phyloP scores from a whole-genome alignment of 2,797 vertebrate species.

The Anisognathus igniventris region DNA sequence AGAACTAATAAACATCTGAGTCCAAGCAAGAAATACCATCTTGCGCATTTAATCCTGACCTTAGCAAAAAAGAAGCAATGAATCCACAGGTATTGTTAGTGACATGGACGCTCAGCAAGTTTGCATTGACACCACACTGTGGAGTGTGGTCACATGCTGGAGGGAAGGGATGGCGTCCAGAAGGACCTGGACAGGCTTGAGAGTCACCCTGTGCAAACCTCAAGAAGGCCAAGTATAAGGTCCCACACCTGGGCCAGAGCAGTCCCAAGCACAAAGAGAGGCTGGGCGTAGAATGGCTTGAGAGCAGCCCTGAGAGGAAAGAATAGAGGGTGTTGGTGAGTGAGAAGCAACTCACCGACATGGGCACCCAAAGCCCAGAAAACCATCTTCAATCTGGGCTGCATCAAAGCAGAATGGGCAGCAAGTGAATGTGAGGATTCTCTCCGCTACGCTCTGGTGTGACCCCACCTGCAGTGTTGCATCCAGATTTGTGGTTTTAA shows the following conservation, averaged over 20 bases:
- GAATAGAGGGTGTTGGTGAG: background rate
- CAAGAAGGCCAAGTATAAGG: background rate
- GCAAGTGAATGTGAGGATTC: background rate
- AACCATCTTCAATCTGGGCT: background rate
- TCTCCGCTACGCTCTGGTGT: rapidly evolving
- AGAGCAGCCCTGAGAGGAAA: background rate
- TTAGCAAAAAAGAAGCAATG: background rate
- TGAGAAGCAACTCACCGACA: rapidly evolving
- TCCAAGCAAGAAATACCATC: background rate
- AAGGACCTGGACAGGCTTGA: background rate
- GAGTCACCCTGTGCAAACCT: background rate
- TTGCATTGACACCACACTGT: background rate
- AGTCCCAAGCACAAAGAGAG: background rate
- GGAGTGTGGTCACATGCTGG: rapidly evolving
- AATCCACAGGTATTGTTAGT: background rate
- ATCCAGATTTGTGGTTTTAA: background rate
- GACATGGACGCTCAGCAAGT: background rate
- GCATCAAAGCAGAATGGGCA: background rate
- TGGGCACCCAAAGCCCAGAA: background rate
- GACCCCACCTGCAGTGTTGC: background rate
- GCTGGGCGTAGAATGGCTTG: background rate
- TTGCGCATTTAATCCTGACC: background rate
- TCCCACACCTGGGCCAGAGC: background rate
- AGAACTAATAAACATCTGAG: background rate
- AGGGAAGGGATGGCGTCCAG: too few species aligned